Base-by-base conservation (phyloP, 2,113 vertebrate species). In the Paedocypris sp. region DNA sequence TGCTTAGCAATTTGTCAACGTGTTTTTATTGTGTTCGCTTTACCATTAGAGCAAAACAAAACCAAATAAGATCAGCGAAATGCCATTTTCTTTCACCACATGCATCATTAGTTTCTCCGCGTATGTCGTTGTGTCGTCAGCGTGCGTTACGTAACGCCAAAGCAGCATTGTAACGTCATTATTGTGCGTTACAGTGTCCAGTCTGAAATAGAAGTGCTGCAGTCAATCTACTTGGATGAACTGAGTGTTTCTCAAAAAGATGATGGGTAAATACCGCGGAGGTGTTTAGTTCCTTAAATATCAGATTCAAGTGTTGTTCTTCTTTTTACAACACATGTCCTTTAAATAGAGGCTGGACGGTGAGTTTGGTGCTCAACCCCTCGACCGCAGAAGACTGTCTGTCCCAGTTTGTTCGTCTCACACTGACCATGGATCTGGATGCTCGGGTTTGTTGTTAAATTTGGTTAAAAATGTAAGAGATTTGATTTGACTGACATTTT, bases 161-260 rank as follows among this genome's bases (percentile, higher is more conserved):
- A n/a, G 1, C 22, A 26, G 2, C 20, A 18, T 25, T 8, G 4
- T 15, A 9, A 2, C 25, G 9, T 19, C 59, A 32, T 41, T 62
- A n/a, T 76, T 47, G 66, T 45, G 67, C 35, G 16, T 4, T 38
- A 13, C 79, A 96, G 94, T 70, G 80, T 82, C 33, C 73, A 83
- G 71, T 85, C 84, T 66, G 93, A 97, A 69, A 85, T 94, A 39
- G 91, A 95, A 79, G 93, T 96, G 46, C 82, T 97, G 67, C 85
- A 94, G 74, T 96, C 94, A 49, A 97, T 97, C 75, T 97, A 97
- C 60, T 80, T 94, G 83, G 92, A 94, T 29, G 93, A 95, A 50
- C 82, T 96, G 73, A 79, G 75, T 31, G 89, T 92, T 59, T 61
- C 60, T 53, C 80, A 76, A 70, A 85, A 72, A 57, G 66, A 75